Evolutionary conservation across 2,113 vertebrate genomes (phyloP).

Genomic region (Neodontobutis hainanensis): DNA sequence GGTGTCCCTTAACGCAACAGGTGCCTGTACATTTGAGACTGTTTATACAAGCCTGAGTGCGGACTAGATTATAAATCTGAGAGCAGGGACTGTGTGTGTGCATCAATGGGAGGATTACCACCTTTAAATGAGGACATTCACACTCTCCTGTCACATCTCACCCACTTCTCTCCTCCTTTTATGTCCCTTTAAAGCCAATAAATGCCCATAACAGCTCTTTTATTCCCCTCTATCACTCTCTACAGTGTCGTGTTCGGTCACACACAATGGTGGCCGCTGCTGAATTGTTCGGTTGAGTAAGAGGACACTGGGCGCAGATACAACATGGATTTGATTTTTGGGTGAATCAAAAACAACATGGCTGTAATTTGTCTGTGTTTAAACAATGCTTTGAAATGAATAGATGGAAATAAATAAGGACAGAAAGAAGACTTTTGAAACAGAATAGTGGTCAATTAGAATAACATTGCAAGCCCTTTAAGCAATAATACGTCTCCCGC

Average conservation of each 20-base stretch:
- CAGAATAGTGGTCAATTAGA: neutral
- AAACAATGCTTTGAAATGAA: neutral
- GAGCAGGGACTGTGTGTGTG: slow-evolving; percentile 2
- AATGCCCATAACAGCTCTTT: slow-evolving; percentile 1
- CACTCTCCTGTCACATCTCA: slow-evolving; percentile 35
- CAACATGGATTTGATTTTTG: neutral
- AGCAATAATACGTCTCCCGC: neutral
- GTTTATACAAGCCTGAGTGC: neutral
- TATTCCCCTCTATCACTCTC: neutral
- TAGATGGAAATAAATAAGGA: too few relatives aligned
- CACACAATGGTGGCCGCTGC: neutral
- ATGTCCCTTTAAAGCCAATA: neutral
- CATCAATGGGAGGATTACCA: slow-evolving; percentile 38
- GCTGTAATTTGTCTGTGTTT: neutral
- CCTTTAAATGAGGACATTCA: slow-evolving; percentile 55
- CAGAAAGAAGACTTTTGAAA: neutral
- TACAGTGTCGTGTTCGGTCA: neutral
- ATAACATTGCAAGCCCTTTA: neutral
- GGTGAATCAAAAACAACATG: neutral
- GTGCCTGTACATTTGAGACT: slow-evolving; percentile 16
- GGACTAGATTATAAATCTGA: neutral
- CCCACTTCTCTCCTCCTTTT: slow-evolving; percentile 9
- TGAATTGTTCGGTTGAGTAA: neutral
- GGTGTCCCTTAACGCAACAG: slow-evolving; percentile 30
- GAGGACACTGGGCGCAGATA: neutral